These are phyloP conservation scores for Thripadectes ignobilis DNA, from an alignment of 2,797 vertebrate genomes.

Conservation along the genomic window DNA sequence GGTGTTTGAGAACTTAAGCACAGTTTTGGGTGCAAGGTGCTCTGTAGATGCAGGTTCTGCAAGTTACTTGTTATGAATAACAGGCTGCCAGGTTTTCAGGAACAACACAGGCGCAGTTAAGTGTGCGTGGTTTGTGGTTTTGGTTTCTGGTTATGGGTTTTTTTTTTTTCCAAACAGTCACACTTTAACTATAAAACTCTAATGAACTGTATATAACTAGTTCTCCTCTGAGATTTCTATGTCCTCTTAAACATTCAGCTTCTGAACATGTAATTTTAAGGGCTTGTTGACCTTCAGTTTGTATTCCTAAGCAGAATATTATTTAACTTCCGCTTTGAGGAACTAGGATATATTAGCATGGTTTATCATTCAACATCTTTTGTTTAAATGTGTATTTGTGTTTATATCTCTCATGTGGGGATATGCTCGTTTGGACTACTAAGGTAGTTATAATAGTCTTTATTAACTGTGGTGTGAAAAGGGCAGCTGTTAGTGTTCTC, in stretches of 20 bases:
- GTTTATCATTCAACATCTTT: background rate
- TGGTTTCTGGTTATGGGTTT: background rate
- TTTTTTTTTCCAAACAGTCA: background rate
- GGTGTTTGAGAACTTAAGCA: background rate
- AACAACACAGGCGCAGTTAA: background rate
- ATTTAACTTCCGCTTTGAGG: background rate
- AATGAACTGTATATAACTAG: background rate
- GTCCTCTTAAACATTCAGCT: background rate
- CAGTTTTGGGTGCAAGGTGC: background rate
- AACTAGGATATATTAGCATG: background rate
- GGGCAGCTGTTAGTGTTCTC: background rate
- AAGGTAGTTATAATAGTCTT: background rate
- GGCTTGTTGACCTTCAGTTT: background rate
- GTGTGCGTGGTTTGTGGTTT: background rate
- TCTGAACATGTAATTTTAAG: background rate
- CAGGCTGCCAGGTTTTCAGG: background rate
- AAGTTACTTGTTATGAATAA: background rate
- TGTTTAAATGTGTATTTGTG: background rate
- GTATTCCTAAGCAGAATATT: background rate
- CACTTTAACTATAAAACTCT: background rate
- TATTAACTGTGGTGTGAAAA: background rate
- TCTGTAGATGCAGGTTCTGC: background rate
- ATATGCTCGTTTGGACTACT: background rate
- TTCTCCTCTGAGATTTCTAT: background rate
- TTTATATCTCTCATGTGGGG: background rate